Evolutionary conservation across 2,888 invertebrate species (phyloP).

Genomic region (Dicyrtoma fusca): DNA sequence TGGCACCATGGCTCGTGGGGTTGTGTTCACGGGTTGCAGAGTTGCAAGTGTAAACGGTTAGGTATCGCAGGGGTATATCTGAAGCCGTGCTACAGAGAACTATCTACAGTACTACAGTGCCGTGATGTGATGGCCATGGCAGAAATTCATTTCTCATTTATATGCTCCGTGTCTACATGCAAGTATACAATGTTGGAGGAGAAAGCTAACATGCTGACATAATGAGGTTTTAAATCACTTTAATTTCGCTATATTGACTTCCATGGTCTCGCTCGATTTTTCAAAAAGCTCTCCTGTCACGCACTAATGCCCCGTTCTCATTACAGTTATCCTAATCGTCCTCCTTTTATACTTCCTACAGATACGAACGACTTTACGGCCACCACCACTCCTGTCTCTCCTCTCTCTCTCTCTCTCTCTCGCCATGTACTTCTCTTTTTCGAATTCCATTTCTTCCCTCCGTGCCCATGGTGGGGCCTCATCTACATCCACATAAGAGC

Average conservation of each 20-base stretch:
- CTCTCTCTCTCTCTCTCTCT: not conserved
- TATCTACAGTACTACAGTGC: too few species aligned
- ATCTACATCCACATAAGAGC: too few species aligned
- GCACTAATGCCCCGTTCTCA: constrained; percentile 21
- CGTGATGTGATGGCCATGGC: too few species aligned
- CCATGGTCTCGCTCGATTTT: constrained; percentile 17
- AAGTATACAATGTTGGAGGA: constrained; percentile 6
- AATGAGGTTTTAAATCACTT: constrained; percentile 30
- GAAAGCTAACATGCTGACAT: constrained; percentile 22
- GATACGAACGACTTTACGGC: too few species aligned
- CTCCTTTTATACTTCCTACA: constrained; percentile 1
- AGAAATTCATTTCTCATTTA: too few species aligned
- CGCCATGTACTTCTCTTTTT: not conserved
- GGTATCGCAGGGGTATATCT: too few species aligned
- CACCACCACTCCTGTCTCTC: not conserved
- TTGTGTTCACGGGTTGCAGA: too few species aligned
- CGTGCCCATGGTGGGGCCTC: too few species aligned
- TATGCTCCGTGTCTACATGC: not conserved
- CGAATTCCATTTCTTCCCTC: not conserved
- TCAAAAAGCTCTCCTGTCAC: constrained; percentile 22
- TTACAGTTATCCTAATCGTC: constrained; percentile 22
- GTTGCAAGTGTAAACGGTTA: too few species aligned
- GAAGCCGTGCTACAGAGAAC: too few species aligned
- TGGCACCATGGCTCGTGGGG: too few species aligned
- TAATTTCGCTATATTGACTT: constrained; percentile 29